Evolutionary conservation across 2,888 invertebrate genomes (phyloP).

Genomic region (Empis stercorea): DNA sequence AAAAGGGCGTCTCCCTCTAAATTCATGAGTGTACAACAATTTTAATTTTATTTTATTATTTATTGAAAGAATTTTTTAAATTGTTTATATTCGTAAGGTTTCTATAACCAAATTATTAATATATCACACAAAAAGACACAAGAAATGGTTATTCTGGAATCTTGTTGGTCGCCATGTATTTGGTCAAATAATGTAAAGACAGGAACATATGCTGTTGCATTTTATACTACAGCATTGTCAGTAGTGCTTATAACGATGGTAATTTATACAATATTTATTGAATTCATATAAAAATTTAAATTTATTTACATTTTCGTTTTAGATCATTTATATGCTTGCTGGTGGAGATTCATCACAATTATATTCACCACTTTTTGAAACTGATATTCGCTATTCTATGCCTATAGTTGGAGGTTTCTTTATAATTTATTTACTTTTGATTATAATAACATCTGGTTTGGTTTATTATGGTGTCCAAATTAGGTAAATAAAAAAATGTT

Average conservation of each 20-base stretch:
- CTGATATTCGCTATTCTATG: slow-evolving; percentile 61
- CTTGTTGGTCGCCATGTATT: slow-evolving; percentile 82
- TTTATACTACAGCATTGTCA: slow-evolving; percentile 63
- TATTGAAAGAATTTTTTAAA: too few species aligned
- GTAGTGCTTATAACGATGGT: slow-evolving; percentile 56
- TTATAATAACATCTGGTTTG: slow-evolving; percentile 42
- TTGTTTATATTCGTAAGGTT: too few species aligned
- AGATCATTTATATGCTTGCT: slow-evolving; percentile 58
- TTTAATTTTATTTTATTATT: too few species aligned
- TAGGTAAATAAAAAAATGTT: slow-evolving; percentile 19
- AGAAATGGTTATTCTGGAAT: slow-evolving; percentile 55
- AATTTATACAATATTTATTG: slow-evolving; percentile 5
- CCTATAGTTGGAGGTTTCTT: slow-evolving; percentile 48
- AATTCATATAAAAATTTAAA: neutral
- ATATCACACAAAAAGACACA: too few species aligned
- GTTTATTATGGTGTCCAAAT: slow-evolving; percentile 30
- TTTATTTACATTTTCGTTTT: slow-evolving; percentile 2
- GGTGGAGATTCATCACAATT: slow-evolving; percentile 85
- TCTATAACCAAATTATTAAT: too few species aligned
- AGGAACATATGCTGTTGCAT: slow-evolving; percentile 66
- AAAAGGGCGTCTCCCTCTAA: too few species aligned
- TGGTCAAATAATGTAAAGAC: slow-evolving; percentile 67
- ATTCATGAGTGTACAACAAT: too few species aligned
- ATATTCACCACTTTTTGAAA: slow-evolving; percentile 80
- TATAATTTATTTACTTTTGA: slow-evolving; percentile 26